Evolutionary conservation across 2,888 invertebrate species (phyloP).

Genomic region (Mythimna albipuncta): DNA sequence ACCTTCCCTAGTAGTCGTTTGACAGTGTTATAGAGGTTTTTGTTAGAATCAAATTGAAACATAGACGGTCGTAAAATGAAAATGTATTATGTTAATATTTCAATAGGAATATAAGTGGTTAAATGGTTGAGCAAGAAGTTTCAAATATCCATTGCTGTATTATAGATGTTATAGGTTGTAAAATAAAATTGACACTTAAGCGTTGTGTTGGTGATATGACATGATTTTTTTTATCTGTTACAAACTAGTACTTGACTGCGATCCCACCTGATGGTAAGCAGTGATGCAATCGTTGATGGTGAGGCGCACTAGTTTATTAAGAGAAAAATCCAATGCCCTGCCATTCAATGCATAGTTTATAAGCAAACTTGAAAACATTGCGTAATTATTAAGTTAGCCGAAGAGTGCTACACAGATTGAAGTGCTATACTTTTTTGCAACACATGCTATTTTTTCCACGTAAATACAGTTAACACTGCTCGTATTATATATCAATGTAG

Average conservation of each 20-base stretch:
- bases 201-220: slow-evolving; percentile 8
- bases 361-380: not conserved
- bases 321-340: too few relatives aligned
- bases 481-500: not conserved
- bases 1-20: slow-evolving; percentile 75
- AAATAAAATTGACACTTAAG: slow-evolving; percentile 31
- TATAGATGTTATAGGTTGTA: slow-evolving; percentile 25
- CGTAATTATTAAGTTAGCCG: not conserved
- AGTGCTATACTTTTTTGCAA: not conserved
- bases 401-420: not conserved
- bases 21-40: slow-evolving; percentile 65
- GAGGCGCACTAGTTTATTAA: too few relatives aligned
- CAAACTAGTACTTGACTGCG: too few relatives aligned
- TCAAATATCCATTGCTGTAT: slow-evolving; percentile 13
- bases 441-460: not conserved
- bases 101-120: slow-evolving; percentile 27
- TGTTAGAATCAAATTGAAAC: slow-evolving; percentile 56
- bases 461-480: not conserved
- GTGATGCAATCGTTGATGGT: too few relatives aligned
- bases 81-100: slow-evolving; percentile 47
- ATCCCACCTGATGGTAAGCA: too few relatives aligned
- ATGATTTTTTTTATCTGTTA: not conserved
- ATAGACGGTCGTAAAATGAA: slow-evolving; percentile 40
- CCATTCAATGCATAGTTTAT: not conserved
- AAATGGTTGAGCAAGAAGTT: slow-evolving; percentile 24